Base-by-base conservation (phyloP, 2,888 invertebrate genomes). In the Drosophila borborema region DNA sequence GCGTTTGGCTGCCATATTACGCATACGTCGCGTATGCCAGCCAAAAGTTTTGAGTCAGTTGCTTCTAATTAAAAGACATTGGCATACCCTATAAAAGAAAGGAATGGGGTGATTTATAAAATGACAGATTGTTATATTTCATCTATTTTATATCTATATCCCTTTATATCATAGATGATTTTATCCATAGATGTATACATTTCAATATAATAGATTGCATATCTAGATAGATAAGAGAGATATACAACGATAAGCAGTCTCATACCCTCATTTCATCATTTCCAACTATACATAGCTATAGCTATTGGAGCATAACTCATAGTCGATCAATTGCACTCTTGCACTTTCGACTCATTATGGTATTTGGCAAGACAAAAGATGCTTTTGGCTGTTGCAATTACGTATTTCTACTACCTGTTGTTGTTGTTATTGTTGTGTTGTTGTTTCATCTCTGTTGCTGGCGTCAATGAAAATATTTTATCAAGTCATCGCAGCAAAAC, bases 381-480 rank as follows among this genome's bases (percentile, higher is more conserved):
- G 28, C 54, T 49, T 51, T 46, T 54, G 28, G 38, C 64, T 49
- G 66, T 3, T 41, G 73, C 74, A 49, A 65, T 36, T 58, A 16
- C 43, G 34, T 36, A 48, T 63, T 46, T 49, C 28, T n/a, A 36
- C 34, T 18, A 10, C 14, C 28, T 41, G 53, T 54, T 45, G 46
- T 46, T 53, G 34, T 66, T 65, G 63, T 58, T 48, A 14, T 64
- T 59, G 51, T 40, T 67, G 65, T 40, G 16, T 40, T 67, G 62
- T 63, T 54, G 36, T 51, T 51, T 36, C 43, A 38, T 69, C 59
- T 60, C 66, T 68, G 62, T 65, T 62, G 53, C 40, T 67, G 68
- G 67, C 65, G 75, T 65, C 82, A 85, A 82, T 81, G 87, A 70
- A 85, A 87, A 80, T 85, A 75, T 80, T 85, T 87, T 87, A 76